Conservation (phyloP, 2,797 vertebrate genomes). For the Sciurus carolinensis region DNA sequence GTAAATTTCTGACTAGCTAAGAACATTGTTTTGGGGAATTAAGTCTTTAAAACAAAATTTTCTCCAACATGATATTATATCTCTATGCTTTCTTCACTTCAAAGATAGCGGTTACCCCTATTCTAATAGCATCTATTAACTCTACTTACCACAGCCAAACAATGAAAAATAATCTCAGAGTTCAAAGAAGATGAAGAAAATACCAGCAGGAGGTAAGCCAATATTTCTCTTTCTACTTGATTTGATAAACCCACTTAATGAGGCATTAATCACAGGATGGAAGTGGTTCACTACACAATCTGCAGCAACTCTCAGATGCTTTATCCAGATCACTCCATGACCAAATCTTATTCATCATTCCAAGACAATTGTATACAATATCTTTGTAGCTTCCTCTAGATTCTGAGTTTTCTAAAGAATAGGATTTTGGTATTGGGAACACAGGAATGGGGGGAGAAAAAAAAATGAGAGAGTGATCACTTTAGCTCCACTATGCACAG, state of each 20-base stretch:
- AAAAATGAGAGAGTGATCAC: background rate
- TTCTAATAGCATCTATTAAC: background rate
- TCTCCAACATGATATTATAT: background rate
- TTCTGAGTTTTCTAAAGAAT: background rate
- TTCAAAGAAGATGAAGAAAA: constrained; percentile 2
- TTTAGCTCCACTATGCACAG: background rate
- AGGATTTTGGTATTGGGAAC: too few species aligned
- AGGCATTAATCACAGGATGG: background rate
- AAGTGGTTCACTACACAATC: background rate
- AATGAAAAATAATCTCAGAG: background rate
- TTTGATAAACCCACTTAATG: background rate
- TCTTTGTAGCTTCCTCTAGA: background rate
- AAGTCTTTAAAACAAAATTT: background rate
- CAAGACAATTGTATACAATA: background rate
- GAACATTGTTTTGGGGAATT: background rate
- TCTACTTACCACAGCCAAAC: background rate
- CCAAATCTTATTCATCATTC: background rate
- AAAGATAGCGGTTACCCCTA: background rate
- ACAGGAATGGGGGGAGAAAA: background rate
- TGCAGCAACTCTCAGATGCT: background rate
- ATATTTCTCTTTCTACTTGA: background rate
- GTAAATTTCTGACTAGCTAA: background rate
- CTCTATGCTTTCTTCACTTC: background rate
- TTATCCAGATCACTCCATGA: background rate
- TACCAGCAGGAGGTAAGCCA: background rate